Evolutionary conservation across 2,797 vertebrate species (phyloP).

Genomic region (Astyanax mexicanus): DNA sequence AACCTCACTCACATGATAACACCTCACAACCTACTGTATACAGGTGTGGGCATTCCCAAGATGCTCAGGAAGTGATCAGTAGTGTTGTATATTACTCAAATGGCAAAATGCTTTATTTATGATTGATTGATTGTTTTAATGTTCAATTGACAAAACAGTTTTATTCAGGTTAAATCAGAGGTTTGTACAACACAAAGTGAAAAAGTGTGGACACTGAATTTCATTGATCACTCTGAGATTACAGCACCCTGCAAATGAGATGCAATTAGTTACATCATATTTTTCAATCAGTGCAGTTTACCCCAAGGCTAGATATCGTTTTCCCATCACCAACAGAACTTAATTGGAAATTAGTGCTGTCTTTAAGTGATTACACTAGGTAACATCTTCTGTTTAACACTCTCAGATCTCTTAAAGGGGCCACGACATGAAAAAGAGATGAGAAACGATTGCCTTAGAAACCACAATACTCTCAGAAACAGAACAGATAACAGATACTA

Average conservation of each 20-base stretch:
- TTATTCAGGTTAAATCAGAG: neutral
- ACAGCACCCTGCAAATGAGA: slow-evolving; percentile 43
- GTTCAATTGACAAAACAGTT: too few species aligned
- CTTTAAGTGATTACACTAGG: neutral
- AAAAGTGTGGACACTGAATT: slow-evolving; percentile 29
- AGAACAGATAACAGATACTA: neutral
- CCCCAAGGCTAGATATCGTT: slow-evolving; percentile 31
- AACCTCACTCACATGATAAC: too few species aligned
- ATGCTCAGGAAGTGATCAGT: too few species aligned
- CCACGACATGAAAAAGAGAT: too few species aligned
- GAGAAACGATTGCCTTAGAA: neutral
- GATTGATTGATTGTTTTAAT: too few species aligned
- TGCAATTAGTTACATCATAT: slow-evolving; percentile 58
- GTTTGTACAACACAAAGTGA: neutral
- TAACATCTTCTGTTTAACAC: neutral
- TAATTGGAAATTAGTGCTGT: slow-evolving; percentile 1
- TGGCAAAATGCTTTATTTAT: too few species aligned
- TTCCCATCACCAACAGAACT: slow-evolving; percentile 37
- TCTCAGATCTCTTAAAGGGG: slow-evolving; percentile 3
- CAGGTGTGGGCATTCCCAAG: too few species aligned
- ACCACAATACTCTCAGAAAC: slow-evolving; percentile 9
- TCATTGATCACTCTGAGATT: slow-evolving; percentile 50
- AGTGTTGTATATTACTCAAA: too few species aligned
- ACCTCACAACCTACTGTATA: too few species aligned
- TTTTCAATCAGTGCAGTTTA: slow-evolving; percentile 52